phyloP scores from a whole-genome alignment of 2,797 vertebrate species.

The Todus mexicanus region DNA sequence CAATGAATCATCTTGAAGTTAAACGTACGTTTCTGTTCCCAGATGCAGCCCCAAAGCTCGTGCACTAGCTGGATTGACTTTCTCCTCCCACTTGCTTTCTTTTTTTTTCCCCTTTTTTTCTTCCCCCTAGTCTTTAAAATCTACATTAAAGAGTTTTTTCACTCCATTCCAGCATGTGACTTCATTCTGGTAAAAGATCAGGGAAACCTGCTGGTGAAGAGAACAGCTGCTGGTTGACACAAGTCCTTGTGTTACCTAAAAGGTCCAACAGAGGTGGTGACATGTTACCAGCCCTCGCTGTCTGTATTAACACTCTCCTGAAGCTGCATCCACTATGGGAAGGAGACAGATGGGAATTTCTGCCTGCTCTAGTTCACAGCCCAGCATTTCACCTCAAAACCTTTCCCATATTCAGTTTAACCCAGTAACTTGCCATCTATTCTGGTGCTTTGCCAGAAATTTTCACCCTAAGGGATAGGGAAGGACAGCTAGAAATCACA shows the following conservation, averaged over 20 bases:
- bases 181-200: neutral
- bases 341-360: neutral
- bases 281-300: neutral
- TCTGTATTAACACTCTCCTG: neutral
- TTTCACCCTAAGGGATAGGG: neutral
- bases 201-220: neutral
- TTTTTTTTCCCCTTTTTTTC: neutral
- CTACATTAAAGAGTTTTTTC: neutral
- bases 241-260: neutral
- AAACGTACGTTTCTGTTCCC: neutral
- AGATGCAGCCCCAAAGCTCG: neutral
- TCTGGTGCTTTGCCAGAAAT: neutral
- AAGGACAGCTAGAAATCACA: neutral
- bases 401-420: neutral
- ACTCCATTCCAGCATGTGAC: neutral
- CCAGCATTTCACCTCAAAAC: neutral
- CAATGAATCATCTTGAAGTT: neutral
- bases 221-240: neutral
- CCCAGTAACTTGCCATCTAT: neutral
- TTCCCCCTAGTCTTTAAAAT: neutral
- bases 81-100: neutral
- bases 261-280: neutral
- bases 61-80: neutral
- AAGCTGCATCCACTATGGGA: neutral
- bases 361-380: neutral